phyloP scores from a whole-genome alignment of 2,888 invertebrate species.

The Dicyrtoma fusca region DNA sequence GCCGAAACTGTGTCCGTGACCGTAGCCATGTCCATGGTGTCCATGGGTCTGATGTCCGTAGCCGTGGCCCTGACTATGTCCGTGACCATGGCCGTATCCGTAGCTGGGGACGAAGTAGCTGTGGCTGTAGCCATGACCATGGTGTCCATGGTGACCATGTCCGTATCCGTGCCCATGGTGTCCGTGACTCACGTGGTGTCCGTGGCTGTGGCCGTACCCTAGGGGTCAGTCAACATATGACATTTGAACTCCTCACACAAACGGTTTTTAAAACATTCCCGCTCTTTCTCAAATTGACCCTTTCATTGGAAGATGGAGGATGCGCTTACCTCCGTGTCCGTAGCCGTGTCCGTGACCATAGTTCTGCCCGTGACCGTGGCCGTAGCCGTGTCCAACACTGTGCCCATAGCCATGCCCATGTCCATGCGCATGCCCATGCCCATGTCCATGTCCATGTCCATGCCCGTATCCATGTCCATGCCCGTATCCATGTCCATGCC shows the following conservation, averaged over 20 bases:
- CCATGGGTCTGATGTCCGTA: background rate
- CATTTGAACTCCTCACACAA: too few species aligned
- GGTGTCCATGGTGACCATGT: background rate
- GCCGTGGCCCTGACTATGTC: background rate
- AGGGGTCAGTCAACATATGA: too few species aligned
- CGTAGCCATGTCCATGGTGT: background rate
- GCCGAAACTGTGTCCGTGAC: background rate
- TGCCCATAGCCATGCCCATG: background rate
- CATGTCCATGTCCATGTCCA: background rate
- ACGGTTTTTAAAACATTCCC: too few species aligned
- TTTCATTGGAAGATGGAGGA: too few species aligned
- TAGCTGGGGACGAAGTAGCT: too few species aligned
- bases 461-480: constrained; percentile 5
- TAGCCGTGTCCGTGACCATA: background rate
- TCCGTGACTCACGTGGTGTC: background rate
- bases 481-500: background rate
- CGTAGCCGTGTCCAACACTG: too few species aligned
- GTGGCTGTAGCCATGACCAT: background rate
- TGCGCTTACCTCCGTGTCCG: background rate
- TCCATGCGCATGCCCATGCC: background rate
- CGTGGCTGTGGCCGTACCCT: background rate
- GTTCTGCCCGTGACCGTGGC: too few species aligned
- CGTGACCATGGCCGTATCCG: background rate
- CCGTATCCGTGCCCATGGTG: background rate
- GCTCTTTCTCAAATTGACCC: too few species aligned